Percentiles rank a stretch among this genome's conserved stretches.
Evolutionary conservation across 2,797 vertebrate genomes (phyloP).

Genomic region (Amblyraja radiata): DNA sequence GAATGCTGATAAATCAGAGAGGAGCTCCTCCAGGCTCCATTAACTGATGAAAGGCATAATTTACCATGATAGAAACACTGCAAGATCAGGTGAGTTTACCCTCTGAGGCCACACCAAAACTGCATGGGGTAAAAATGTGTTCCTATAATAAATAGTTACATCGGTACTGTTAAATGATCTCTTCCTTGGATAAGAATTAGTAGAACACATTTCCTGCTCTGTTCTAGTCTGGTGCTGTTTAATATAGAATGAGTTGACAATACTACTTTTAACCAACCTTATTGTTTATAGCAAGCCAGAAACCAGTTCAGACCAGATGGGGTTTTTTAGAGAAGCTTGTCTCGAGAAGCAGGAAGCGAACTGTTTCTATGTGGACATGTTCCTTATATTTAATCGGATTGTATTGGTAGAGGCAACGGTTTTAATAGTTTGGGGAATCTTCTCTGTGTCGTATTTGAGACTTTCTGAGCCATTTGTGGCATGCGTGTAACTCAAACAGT

Average conservation of each 20-base stretch:
- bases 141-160: neutral
- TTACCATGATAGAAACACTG: neutral
- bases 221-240: neutral
- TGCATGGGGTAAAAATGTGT: neutral
- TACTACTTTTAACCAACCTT: constrained; percentile 15
- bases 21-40: neutral
- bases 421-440: neutral
- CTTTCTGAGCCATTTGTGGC: neutral
- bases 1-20: no score
- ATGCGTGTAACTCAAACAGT: neutral
- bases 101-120: neutral
- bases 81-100: neutral
- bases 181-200: neutral
- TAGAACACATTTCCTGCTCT: neutral
- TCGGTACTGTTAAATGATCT: neutral
- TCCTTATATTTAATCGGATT: neutral
- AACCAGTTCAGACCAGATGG: neutral
- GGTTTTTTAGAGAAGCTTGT: neutral
- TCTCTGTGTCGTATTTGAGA: neutral
- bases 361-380: neutral
- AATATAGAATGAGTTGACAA: neutral
- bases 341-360: neutral
- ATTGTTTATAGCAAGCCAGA: neutral
- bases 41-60: neutral
- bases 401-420: no score